Conservation (phyloP, 2,797 vertebrate genomes). For the Enteromius treurensis region DNA sequence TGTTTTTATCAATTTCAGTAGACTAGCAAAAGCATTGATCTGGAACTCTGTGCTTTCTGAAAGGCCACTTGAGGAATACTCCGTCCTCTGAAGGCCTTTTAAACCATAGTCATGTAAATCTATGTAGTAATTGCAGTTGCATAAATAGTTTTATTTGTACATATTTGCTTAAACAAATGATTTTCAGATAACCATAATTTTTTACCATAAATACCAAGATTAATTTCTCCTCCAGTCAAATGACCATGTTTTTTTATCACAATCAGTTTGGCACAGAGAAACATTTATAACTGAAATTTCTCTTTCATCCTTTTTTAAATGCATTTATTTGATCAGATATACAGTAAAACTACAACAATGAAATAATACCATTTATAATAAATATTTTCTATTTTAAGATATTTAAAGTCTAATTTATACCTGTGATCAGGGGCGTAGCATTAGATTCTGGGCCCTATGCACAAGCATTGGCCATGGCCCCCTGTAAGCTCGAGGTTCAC, state of each 20-base stretch:
- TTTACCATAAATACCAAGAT: neutral
- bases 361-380: neutral
- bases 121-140: neutral
- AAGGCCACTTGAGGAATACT: neutral
- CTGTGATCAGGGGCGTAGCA: neutral
- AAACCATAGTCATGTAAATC: neutral
- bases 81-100: neutral
- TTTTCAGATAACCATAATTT: neutral
- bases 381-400: neutral
- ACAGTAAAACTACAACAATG: neutral
- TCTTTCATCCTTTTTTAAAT: neutral
- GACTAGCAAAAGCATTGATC: constrained; percentile 13
- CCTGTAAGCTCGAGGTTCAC: too few relatives aligned
- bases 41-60: constrained; percentile 3
- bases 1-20: constrained; percentile 20
- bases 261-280: neutral
- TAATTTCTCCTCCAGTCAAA: neutral
- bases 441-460: too few relatives aligned
- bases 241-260: neutral
- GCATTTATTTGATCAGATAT: neutral
- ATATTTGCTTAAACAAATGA: neutral
- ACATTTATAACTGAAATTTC: too few relatives aligned
- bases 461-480: too few relatives aligned
- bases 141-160: neutral
- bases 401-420: neutral